Evolutionary conservation across 2,888 invertebrate species (phyloP).

Genomic region (Polymixis flavicincta): DNA sequence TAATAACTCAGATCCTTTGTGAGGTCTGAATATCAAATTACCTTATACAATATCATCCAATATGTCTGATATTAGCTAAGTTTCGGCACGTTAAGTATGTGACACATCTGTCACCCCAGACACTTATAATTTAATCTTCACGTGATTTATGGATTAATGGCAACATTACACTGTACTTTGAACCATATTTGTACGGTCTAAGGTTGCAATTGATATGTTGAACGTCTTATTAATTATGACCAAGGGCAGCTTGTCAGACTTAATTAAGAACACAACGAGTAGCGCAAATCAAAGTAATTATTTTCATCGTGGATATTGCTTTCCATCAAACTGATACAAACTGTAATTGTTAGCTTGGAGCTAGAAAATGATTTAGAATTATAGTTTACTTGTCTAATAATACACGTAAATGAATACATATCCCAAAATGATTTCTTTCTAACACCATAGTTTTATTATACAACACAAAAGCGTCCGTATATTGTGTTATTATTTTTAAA

Average conservation of each 20-base stretch:
- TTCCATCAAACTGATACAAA: not conserved
- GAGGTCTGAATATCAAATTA: slow-evolving; percentile 18
- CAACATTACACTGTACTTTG: not conserved
- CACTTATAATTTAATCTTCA: not conserved
- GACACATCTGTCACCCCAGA: slow-evolving; percentile 6
- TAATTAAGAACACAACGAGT: not conserved
- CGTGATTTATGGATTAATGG: slow-evolving; percentile 17
- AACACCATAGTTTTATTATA: too few species aligned
- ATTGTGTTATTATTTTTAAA: too few species aligned
- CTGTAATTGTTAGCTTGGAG: not conserved
- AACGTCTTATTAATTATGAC: not conserved
- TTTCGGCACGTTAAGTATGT: not conserved
- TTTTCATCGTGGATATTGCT: not conserved
- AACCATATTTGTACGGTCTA: not conserved
- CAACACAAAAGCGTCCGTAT: too few species aligned
- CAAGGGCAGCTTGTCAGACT: not conserved
- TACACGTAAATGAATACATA: too few species aligned
- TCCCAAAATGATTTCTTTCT: too few species aligned
- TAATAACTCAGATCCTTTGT: slow-evolving; percentile 5
- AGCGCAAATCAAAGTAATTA: not conserved
- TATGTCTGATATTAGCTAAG: slow-evolving; percentile 28
- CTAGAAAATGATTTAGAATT: not conserved
- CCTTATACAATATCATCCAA: not conserved
- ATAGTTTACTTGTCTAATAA: not conserved
- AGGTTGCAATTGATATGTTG: slow-evolving; percentile 1